Base-by-base conservation (phyloP, 2,888 invertebrate species). In the Pollenia angustigena region DNA sequence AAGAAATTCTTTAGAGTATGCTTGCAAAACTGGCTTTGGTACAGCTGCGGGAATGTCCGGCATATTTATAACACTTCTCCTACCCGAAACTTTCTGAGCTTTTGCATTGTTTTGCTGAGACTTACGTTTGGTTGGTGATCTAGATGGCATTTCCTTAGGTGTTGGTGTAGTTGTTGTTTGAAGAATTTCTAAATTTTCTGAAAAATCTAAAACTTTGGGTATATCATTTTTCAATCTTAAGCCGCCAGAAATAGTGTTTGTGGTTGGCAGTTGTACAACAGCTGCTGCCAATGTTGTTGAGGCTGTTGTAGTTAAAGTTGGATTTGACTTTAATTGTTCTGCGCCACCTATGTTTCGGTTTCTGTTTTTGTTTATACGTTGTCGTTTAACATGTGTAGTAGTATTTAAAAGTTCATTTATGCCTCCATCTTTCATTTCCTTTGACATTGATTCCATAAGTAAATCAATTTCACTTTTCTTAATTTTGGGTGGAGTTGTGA, bases 361-460 rank as follows among this genome's bases (percentile, higher is more conserved):
- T 66, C 62, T 75, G 42, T 46, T 82, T 0, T 23, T 56, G 14
- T 75, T 18, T n/a, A 74, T 11, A 11, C 87, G 85, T 40, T 79
- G 84, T 2, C 87, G 85, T 74, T 87, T 87, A 23, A 85, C 71
- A 42, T 81, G 71, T n/a, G 14, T 69, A 18, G 78, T 52, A 1
- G 58, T 16, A 12, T 78, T 78, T 44, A 83, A 62, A 16, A 85
- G 62, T 81, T 85, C 74, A 1, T 42, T 68, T 18, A 87, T 85
- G 9, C 87, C 87, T n/a, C 76, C 68, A 48, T 87, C 87, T 23
- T 78, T 87, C 87, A 87, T 85, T 85, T 84, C 83, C 74, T 87
- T 87, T n/a, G 88, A 79, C 88, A 89, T 87, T 0, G 88, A 85
- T 12, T 85, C 85, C 18, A 88, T 87, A 18, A 89, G 80, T 6